Base-by-base conservation (phyloP, 1,140 invertebrate species). In the Aphidius ervi region DNA sequence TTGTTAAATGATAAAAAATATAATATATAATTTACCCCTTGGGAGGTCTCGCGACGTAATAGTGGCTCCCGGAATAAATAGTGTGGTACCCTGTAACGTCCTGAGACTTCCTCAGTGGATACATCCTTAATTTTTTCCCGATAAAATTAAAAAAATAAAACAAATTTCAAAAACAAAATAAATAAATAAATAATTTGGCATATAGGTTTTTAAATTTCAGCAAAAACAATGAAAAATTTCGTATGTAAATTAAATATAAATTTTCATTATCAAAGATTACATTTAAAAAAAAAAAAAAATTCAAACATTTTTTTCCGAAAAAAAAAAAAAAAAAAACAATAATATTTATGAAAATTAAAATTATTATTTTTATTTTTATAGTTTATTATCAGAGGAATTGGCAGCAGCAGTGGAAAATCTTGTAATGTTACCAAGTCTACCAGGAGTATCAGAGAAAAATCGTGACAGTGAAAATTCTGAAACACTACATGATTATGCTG, bases 401-500 rank as follows among this genome's bases (percentile, higher is more conserved):
- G 77, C 76, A 6, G 78, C 77, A 4, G 78, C 77, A 5, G 78
- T 79, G 31, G 76, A 79, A 56, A 77, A 78, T 59, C 65, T 80
- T 6, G 76, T 78, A 42, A 74, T 78, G 74, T 8, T 78, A 47
- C 78, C 78, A 7, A 77, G 66, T 49, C 74, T 76, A 60, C 67
- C 71, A 42, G 67, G 72, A 5, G 71, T 67, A 6, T 69, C 73
- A 47, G 75, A 78, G 48, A 69, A 61, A 9, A 77, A 68, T 61
- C 67, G 75, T 16, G 72, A 75, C 57, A 78, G 78, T 58, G 74
- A 71, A 7, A 72, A 73, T 59, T 81, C 77, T 10, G 88, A 93
- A 70, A 86, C 91, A 7, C 84, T 88, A 4, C 92, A 95, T 71
- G 93, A 95, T 74, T 95, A 95, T 73, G 92, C 92, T 6, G 93